Conservation (phyloP, 2,113 vertebrate genomes). For the Xiphophorus couchianus region DNA sequence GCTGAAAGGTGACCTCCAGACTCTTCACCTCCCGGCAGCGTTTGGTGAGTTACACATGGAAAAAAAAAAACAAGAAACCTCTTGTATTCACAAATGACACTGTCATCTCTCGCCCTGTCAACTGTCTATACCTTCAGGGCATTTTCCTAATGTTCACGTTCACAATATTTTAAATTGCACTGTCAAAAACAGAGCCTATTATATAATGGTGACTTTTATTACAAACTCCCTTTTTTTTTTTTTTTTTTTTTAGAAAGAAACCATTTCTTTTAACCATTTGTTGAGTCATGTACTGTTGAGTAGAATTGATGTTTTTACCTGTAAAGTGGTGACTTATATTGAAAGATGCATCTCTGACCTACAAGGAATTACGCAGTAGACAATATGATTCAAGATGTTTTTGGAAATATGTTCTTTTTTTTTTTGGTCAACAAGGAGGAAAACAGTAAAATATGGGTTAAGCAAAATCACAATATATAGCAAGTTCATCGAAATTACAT, state of each 20-base stretch:
- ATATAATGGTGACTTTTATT: constrained; percentile 1
- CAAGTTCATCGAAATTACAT: too few species aligned
- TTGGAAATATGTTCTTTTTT: too few species aligned
- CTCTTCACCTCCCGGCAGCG: constrained; percentile 62
- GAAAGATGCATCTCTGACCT: too few species aligned
- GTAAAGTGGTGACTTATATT: too few species aligned
- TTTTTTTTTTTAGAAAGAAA: background rate
- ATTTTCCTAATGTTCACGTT: constrained; percentile 23
- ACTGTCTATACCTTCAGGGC: background rate
- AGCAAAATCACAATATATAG: too few species aligned
- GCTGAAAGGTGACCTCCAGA: constrained; percentile 77
- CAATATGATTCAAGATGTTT: too few species aligned
- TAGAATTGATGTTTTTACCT: background rate
- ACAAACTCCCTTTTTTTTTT: too few species aligned
- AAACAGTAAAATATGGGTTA: too few species aligned
- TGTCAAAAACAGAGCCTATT: constrained; percentile 14
- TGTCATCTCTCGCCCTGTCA: constrained; percentile 2
- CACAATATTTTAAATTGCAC: constrained; percentile 21
- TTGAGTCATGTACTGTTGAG: background rate
- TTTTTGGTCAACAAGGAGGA: too few species aligned
- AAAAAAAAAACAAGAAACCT: constrained; percentile 9
- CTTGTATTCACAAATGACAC: constrained; percentile 29
- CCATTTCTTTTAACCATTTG: background rate
- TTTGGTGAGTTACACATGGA: constrained; percentile 67
- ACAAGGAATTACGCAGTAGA: too few species aligned